phyloP scores from a whole-genome alignment of 2,797 vertebrate species.

The Podargus strigoides region DNA sequence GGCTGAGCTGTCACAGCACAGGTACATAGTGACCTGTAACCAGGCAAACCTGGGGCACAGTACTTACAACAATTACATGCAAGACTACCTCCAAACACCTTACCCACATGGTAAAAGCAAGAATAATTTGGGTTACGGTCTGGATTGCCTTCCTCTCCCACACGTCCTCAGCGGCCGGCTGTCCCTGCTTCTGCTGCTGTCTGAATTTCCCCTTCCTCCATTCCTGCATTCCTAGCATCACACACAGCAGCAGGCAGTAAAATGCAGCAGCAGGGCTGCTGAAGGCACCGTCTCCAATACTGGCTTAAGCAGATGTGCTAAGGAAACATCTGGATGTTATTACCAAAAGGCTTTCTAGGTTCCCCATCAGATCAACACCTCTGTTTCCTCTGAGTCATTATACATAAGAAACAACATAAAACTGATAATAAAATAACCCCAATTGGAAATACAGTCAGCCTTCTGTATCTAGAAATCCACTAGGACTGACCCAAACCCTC shows the following conservation, averaged over 20 bases:
- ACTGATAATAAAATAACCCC: neutral
- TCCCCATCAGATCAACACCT: constrained; percentile 28
- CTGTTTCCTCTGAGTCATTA: constrained; percentile 20
- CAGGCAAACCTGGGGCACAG: neutral
- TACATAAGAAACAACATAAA: neutral
- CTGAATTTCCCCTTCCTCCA: neutral
- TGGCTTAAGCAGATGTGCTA: constrained; percentile 37
- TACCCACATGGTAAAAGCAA: neutral
- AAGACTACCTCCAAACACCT: neutral
- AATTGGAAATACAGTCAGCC: neutral
- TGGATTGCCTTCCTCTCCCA: neutral
- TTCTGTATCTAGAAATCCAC: neutral
- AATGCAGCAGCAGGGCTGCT: neutral
- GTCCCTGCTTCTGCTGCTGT: neutral
- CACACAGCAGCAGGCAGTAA: constrained; percentile 19
- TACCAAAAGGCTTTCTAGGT: constrained; percentile 11
- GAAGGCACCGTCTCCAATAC: neutral
- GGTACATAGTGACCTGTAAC: neutral
- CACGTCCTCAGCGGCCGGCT: neutral
- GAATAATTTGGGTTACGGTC: neutral
- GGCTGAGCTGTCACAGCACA: neutral
- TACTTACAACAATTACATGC: neutral
- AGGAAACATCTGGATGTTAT: constrained; percentile 49
- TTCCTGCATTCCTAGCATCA: neutral
- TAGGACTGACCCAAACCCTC: neutral